Conservation (phyloP, 2,888 invertebrate species). For the Ditylenchus weischeri region DNA sequence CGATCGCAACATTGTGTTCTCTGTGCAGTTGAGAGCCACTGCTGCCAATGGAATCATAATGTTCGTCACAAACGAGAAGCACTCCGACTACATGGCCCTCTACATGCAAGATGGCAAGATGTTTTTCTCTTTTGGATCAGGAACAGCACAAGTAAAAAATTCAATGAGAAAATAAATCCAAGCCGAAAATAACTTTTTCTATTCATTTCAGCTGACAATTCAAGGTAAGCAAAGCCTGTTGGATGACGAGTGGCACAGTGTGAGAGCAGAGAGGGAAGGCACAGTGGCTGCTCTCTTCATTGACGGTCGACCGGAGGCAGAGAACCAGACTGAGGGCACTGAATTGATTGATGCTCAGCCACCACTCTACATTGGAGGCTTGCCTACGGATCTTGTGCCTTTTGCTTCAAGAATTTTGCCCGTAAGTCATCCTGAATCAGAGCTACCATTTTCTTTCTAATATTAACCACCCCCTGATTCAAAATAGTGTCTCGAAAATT, state of each 20-base stretch:
- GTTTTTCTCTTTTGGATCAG: slow-evolving; percentile 77
- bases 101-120: slow-evolving; percentile 83
- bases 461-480: too few species aligned
- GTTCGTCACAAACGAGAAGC: slow-evolving; percentile 68
- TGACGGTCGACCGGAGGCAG: slow-evolving; percentile 57
- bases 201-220: slow-evolving; percentile 32
- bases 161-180: slow-evolving; percentile 1
- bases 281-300: slow-evolving; percentile 55
- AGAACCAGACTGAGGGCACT: slow-evolving; percentile 50
- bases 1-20: slow-evolving; percentile 66
- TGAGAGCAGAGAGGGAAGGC: slow-evolving; percentile 50
- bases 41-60: slow-evolving; percentile 77
- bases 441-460: too few species aligned
- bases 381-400: slow-evolving; percentile 46
- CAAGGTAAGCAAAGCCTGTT: slow-evolving; percentile 41
- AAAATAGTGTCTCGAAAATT: too few species aligned
- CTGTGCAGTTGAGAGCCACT: slow-evolving; percentile 75
- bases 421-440: slow-evolving; percentile 19
- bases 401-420: slow-evolving; percentile 37
- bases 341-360: slow-evolving; percentile 55
- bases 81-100: slow-evolving; percentile 76
- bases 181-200: neutral
- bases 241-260: slow-evolving; percentile 56
- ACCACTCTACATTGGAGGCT: slow-evolving; percentile 61
- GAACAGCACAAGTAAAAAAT: slow-evolving; percentile 64